phyloP scores from a whole-genome alignment of 2,888 invertebrate genomes.

The Cheilosia scutellata region DNA sequence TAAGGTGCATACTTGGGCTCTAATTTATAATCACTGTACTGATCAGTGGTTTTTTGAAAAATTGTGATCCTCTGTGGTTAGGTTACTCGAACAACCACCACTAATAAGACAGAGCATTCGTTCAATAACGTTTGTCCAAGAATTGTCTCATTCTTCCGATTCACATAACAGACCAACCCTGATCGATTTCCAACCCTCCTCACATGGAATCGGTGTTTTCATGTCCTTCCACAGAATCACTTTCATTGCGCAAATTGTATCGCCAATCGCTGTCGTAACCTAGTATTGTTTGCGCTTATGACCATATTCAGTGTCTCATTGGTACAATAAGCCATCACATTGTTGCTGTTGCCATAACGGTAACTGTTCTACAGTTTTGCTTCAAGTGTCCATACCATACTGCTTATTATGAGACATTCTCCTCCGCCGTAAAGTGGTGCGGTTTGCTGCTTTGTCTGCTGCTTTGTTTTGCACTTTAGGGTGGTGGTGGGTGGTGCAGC shows the following conservation, averaged over 20 bases:
- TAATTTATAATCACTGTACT: too few relatives aligned
- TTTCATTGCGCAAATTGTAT: slow-evolving; percentile 30
- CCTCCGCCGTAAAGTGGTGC: slow-evolving; percentile 8
- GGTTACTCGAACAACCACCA: too few relatives aligned
- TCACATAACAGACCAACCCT: too few relatives aligned
- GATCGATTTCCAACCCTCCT: not conserved
- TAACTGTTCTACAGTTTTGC: slow-evolving; percentile 49
- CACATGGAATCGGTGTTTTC: slow-evolving; percentile 1
- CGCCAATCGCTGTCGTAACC: slow-evolving; percentile 9
- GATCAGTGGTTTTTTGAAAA: too few relatives aligned
- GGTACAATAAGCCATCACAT: slow-evolving; percentile 17
- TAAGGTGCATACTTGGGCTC: too few relatives aligned
- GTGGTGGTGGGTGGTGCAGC: slow-evolving; percentile 18
- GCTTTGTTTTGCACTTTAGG: not conserved
- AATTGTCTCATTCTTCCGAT: too few relatives aligned
- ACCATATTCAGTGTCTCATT: slow-evolving; percentile 50
- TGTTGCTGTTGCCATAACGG: slow-evolving; percentile 42
- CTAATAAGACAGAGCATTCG: too few relatives aligned
- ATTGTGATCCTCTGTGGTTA: too few relatives aligned
- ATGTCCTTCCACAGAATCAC: slow-evolving; percentile 1
- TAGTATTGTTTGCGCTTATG: slow-evolving; percentile 22
- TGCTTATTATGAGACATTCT: slow-evolving; percentile 14
- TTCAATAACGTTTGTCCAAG: too few relatives aligned
- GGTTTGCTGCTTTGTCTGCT: too few relatives aligned
- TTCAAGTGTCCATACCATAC: slow-evolving; percentile 22